These are phyloP conservation scores for Sebastes iracundus DNA, from an alignment of 2,797 vertebrate species.

Conservation along the genomic window DNA sequence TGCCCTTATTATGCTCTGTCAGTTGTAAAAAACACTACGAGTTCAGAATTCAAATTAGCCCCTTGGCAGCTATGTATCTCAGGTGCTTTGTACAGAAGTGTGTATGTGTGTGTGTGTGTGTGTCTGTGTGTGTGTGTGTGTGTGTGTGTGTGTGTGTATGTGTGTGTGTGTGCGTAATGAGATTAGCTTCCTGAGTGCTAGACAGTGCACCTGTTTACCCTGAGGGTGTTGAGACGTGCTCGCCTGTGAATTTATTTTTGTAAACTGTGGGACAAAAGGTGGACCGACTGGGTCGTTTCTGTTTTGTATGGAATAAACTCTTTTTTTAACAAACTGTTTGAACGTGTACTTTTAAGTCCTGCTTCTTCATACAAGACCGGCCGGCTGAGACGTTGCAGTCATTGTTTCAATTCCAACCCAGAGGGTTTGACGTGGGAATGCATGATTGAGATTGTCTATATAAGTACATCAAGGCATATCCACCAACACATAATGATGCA, in stretches of 20 bases:
- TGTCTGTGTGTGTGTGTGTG: not conserved
- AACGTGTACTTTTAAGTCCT: not conserved
- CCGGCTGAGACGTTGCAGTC: not conserved
- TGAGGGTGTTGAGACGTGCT: conserved; percentile 35
- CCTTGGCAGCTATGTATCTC: conserved; percentile 75
- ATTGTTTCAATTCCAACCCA: not conserved
- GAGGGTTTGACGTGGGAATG: not conserved
- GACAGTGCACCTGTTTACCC: conserved; percentile 59
- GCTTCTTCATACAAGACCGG: not conserved
- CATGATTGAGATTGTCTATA: conserved; percentile 3
- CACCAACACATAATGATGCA: conserved; percentile 14
- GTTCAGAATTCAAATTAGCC: conserved; percentile 47
- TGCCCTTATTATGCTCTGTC: conserved; percentile 29
- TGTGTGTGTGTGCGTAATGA: conserved; percentile 8
- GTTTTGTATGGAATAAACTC: conserved; percentile 63
- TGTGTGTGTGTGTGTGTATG: not conserved
- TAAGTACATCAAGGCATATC: conserved; percentile 28
- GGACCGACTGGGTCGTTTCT: conserved; percentile 11
- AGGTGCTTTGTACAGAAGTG: conserved; percentile 50
- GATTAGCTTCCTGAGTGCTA: conserved; percentile 51
- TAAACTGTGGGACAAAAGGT: conserved; percentile 47
- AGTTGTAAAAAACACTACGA: conserved; percentile 44
- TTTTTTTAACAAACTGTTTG: not conserved
- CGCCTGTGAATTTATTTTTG: conserved; percentile 70
- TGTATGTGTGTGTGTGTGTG: not conserved